Base-by-base conservation (phyloP, 2,797 vertebrate species). In the Anabacerthia variegaticeps region DNA sequence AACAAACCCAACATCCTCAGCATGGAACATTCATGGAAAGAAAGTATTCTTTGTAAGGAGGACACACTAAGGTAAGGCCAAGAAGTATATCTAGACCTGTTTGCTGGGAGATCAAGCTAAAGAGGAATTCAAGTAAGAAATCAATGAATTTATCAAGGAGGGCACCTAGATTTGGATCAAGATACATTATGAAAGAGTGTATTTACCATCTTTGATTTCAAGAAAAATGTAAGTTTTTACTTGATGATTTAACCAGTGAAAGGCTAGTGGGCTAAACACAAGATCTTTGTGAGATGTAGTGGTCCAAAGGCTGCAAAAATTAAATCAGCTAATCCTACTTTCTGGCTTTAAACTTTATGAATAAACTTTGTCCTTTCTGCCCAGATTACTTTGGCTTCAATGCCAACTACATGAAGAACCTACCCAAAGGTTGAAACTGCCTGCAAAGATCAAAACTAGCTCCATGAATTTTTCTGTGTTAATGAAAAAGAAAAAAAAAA, bases 1-100 rank as follows among this genome's bases (percentile, higher is more conserved):
- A 75, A 51, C 11, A 36, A 68, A 43, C 56, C 48, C 49, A 61
- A 72, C 14, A 61, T 17, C 4, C 23, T 22, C 10, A 1, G 14
- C 6, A 52, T 3, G 7, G 36, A 92, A 68, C 4, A 55, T 7
- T 36, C 20, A 46, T 0, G 1, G 37, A 51, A 83, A 73, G 2
- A 10, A 85, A 75, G 8, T 10, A 69, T 41, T 71, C 26, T 58
- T 39, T 30, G 10, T 46, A 30, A 73, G 23, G 28, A 71, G 7
- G 32, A 10, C 13, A 37, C 0, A 0, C 27, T 54, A 63, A 48
- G 1, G 1, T 66, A 51, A 3, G 8, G 19, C 9, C n/a, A 61
- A 30, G 21, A 86, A 26, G 3, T 27, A 10, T 32, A 68, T 8
- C 11, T 41, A 36, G 19, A 77, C 37, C 26, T 62, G 14, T 16